Evolutionary conservation across 2,113 vertebrate species (phyloP).

Genomic region (Gadus macrocephalus): DNA sequence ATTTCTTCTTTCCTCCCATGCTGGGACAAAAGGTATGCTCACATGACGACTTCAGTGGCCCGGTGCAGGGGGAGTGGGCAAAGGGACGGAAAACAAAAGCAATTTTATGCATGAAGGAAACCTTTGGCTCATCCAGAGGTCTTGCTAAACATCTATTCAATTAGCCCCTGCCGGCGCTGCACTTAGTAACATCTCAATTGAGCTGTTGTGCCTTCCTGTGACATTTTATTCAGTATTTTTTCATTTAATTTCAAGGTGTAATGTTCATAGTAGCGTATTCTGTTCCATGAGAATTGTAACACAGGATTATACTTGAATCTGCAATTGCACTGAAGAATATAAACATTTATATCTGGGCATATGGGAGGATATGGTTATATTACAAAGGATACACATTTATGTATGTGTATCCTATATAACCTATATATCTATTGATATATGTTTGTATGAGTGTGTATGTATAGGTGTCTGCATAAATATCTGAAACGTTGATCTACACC

Average conservation of each 20-base stretch:
- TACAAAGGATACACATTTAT: no score
- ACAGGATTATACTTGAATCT: no score
- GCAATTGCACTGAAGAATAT: no score
- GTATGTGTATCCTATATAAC: no score
- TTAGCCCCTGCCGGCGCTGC: conserved; percentile 69
- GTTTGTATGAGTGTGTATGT: no score
- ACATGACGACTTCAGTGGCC: conserved; percentile 64
- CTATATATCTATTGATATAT: no score
- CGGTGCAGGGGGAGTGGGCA: conserved; percentile 55
- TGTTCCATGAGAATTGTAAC: not conserved
- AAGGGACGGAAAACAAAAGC: conserved; percentile 68
- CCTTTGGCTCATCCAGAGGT: conserved; percentile 68
- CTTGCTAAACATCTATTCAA: conserved; percentile 78
- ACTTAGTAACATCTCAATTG: conserved; percentile 58
- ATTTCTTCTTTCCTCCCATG: conserved; percentile 74
- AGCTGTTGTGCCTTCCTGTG: conserved; percentile 57
- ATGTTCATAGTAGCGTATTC: conserved; percentile 30
- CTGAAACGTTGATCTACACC: no score
- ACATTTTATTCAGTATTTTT: conserved; percentile 52
- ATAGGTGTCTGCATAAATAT: no score
- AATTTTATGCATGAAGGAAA: conserved; percentile 70
- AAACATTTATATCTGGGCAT: no score
- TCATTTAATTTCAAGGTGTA: conserved; percentile 31
- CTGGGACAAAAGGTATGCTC: conserved; percentile 72
- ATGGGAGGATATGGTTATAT: no score